Evolutionary conservation across 64 coral and sea anemone species (phyloP).

Genomic region (Actinia equina): DNA sequence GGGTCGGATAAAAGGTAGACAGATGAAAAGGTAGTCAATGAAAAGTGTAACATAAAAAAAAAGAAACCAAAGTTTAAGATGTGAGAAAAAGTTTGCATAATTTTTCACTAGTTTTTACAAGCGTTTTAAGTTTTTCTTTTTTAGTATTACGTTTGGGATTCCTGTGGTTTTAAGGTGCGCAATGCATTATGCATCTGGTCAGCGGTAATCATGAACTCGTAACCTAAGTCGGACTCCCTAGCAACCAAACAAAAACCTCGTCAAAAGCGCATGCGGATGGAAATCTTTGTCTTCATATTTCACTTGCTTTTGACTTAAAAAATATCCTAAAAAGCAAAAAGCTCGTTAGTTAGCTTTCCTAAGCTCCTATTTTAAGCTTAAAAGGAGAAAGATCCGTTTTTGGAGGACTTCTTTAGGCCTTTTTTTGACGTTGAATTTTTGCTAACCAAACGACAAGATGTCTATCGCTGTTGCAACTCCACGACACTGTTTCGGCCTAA

Average conservation of each 20-base stretch:
- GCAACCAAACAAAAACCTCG: slow-evolving; percentile 21
- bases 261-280: neutral
- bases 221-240: neutral
- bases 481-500: slow-evolving; percentile 89
- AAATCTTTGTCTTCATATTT: neutral
- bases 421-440: neutral
- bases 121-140: too few relatives aligned
- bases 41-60: too few relatives aligned
- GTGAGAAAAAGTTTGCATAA: too few relatives aligned
- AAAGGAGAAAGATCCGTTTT: neutral
- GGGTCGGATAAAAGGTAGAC: too few relatives aligned
- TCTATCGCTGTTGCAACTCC: slow-evolving; percentile 92
- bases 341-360: neutral
- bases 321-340: neutral
- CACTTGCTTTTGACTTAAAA: neutral
- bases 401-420: neutral
- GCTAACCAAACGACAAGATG: slow-evolving; percentile 45
- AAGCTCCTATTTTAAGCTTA: neutral
- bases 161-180: slow-evolving; percentile 7
- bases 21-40: too few relatives aligned
- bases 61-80: too few relatives aligned
- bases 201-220: neutral
- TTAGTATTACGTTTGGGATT: neutral
- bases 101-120: too few relatives aligned
- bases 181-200: neutral